Evolutionary conservation across 2,888 invertebrate species (phyloP), one percentile per base, ranked within the genome.

Genomic region (Bombylius major): DNA sequence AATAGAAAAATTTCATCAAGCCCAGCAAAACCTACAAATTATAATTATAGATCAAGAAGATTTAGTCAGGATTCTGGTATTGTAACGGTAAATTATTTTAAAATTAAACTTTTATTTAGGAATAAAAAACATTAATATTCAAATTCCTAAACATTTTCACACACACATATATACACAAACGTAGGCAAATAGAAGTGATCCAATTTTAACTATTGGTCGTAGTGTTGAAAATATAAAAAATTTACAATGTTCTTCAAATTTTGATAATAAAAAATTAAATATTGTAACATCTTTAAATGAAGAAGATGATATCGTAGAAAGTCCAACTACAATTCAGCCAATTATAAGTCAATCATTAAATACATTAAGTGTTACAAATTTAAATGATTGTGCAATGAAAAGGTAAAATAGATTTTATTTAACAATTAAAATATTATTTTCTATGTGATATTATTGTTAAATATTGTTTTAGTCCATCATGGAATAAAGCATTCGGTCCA

Each of bases 401-500:
- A 23, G 23, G 23, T 23, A 23, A 23, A 23, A 23, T 23, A 23
- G 3, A 23, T 23, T 23, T 23, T 23, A 23, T 23, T 23, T 23
- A 23, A 23, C 23, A 23, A 23, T 23, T 23, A 23, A 23, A 23
- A 23, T 23, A 23, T 23, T 23, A 23, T 23, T 23, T 23, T 23
- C 23, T 23, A 23, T 23, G 3, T 23, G 3, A 23, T n/a, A n/a
- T n/a, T n/a, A 23, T 23, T 3, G 3, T 23, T 23, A 23, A 23
- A 23, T 23, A 23, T 3, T 3, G 3, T 23, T 23, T 52, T 58
- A 68, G 73, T 63, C 67, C 75, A 33, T 69, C 71, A 42, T 11
- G 7, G 8, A 8, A 42, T 11, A 42, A 76, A 57, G 78, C 78
- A 0, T 79, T 79, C 63, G 79, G 79, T 0, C 79, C 79, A 0